Conservation (phyloP, 2,797 vertebrate genomes). For the Propithecus perrieri region DNA sequence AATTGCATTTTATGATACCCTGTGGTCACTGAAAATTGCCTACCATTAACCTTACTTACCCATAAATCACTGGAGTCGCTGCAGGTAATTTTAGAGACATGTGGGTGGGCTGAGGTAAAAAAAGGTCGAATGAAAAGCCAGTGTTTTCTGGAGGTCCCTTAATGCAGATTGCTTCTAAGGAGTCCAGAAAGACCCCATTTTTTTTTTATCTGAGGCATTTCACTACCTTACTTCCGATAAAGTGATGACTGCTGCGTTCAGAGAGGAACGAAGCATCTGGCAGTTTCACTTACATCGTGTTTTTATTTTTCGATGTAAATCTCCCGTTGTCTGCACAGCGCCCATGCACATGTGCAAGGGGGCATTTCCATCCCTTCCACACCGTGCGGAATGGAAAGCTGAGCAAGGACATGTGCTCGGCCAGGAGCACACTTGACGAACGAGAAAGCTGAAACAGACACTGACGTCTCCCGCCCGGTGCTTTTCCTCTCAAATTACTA, state of each 20-base stretch:
- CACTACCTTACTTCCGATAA: background rate
- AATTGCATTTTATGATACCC: slow-evolving; percentile 51
- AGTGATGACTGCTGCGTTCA: fast-evolving
- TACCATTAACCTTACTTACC: slow-evolving; percentile 39
- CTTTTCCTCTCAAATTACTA: background rate
- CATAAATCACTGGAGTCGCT: background rate
- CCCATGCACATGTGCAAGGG: background rate
- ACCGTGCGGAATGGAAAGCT: fast-evolving
- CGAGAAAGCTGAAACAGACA: background rate
- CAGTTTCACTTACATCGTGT: too few species aligned
- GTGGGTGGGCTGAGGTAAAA: background rate
- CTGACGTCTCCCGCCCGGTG: fast-evolving
- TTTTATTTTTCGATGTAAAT: background rate
- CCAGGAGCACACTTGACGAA: background rate
- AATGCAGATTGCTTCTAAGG: background rate
- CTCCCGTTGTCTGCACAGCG: background rate
- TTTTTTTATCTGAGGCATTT: background rate
- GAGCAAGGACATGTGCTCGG: fast-evolving
- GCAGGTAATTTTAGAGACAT: background rate
- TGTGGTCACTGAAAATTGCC: slow-evolving; percentile 56
- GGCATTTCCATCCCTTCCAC: fast-evolving
- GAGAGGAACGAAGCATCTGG: background rate
- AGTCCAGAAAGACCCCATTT: background rate
- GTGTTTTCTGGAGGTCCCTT: background rate
- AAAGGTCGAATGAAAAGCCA: background rate